Evolutionary conservation across 2,888 invertebrate species (phyloP).

Genomic region (Himalopsyche kuldschensis): DNA sequence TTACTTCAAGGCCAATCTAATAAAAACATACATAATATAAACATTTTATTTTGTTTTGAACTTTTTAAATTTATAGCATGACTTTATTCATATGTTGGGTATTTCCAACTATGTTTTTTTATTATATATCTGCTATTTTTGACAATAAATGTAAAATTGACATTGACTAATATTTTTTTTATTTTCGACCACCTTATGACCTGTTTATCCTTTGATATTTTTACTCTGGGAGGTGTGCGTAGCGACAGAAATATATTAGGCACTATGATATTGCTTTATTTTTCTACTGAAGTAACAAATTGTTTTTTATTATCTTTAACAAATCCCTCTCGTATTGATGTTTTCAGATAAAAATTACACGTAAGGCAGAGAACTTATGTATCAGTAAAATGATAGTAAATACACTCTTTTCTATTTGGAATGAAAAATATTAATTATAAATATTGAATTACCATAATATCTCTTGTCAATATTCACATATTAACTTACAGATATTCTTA

Average conservation of each 20-base stretch:
- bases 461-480: too few species aligned
- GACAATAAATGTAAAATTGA: conserved; percentile 6
- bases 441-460: too few species aligned
- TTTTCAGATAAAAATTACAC: too few species aligned
- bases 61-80: background rate
- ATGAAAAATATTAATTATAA: too few species aligned
- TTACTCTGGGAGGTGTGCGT: conserved; percentile 20
- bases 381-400: too few species aligned
- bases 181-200: conserved; percentile 2
- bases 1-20: background rate
- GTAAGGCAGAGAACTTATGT: too few species aligned
- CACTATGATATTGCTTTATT: too few species aligned
- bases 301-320: too few species aligned
- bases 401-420: too few species aligned
- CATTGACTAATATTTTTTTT: conserved; percentile 10
- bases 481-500: too few species aligned
- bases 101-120: background rate
- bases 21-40: background rate
- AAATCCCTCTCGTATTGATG: too few species aligned
- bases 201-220: background rate
- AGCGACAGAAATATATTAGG: background rate
- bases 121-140: background rate
- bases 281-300: too few species aligned
- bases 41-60: background rate
- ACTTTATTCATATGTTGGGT: background rate